Evolutionary conservation across 2,113 vertebrate genomes (phyloP).

Genomic region (Andinoacara biseriatus): DNA sequence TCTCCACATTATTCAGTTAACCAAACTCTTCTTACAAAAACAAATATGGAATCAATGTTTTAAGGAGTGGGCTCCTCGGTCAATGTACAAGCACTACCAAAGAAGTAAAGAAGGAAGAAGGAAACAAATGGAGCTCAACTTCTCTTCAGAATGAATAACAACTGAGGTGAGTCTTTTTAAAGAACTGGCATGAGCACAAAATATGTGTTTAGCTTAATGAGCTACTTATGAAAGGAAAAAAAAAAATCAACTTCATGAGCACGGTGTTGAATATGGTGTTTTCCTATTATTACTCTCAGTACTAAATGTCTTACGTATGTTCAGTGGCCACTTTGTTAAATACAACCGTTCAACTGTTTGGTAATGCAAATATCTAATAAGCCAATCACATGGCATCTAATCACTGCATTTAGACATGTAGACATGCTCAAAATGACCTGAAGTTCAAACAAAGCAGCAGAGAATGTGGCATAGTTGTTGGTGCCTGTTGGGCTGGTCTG

Average conservation of each 20-base stretch:
- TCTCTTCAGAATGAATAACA: not conserved
- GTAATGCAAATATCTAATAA: not conserved
- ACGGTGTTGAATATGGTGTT: not conserved
- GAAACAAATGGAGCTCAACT: not conserved
- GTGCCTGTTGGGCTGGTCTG: not conserved
- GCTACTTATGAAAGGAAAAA: not conserved
- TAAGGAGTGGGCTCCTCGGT: not conserved
- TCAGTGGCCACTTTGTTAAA: not conserved
- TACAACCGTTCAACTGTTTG: not conserved
- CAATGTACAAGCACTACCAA: not conserved
- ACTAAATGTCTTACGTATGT: not conserved
- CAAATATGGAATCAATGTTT: constrained; percentile 14
- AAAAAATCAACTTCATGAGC: not conserved
- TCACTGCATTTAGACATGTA: not conserved
- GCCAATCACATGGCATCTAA: not conserved
- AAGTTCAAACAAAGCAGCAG: not conserved
- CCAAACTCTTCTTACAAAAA: not conserved
- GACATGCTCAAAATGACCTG: not conserved
- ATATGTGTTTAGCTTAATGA: not conserved
- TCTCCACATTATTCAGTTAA: not conserved
- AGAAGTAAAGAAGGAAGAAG: not conserved
- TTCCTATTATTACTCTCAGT: not conserved
- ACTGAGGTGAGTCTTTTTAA: not conserved
- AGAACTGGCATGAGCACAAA: not conserved
- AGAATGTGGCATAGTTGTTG: no score